Base-by-base conservation (phyloP, 2,888 invertebrate genomes). In the Limnephilus lunatus region DNA sequence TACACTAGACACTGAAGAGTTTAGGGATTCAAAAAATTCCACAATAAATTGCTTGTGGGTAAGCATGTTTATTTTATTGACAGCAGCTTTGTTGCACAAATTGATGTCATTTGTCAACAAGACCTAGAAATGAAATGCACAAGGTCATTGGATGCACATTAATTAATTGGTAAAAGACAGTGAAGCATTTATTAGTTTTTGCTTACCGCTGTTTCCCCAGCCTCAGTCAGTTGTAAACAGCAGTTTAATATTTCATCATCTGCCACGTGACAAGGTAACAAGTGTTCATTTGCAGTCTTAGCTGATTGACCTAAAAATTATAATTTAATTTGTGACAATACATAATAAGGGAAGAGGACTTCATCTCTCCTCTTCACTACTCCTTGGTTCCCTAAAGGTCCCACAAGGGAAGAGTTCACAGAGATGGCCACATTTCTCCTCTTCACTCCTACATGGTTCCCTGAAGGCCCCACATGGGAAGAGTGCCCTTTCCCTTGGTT, bases 171-270 rank as follows among this genome's bases (percentile, higher is more conserved):
- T 30, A 32, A 32, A 30, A 44, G 7, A 82, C 15, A 32, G 9
- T 82, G 82, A 15, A 31, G 31, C 3, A 82, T 82, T 31, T 82
- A 31, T 68, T 68, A 39, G 48, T 91, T 82, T 39, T 31, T 44
- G 94, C 95, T 95, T 94, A 97, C 97, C 95, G 96, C 96, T 94
- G 95, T 95, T 93, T 95, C 95, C 15, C 96, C 96, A 88, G 96
- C 95, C 94, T 96, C 95, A 0, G 95, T 94, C 91, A 96, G 96
- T 94, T 97, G 97, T 31, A 97, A 94, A 92, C 96, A 96, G 93
- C 97, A 97, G 94, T 96, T 96, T 0, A 97, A 94, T 83, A 97
- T 97, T 94, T 97, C 96, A 94, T 97, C 97, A 92, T 97, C 97
- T 0, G 96, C 96, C 48, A 95, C 94, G 94, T 95, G 96, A 90